A percentile compares a stretch with the other conserved stretches of the same genome.
Conservation (phyloP, 2,797 vertebrate genomes). For the Gymnothorax reevesii region DNA sequence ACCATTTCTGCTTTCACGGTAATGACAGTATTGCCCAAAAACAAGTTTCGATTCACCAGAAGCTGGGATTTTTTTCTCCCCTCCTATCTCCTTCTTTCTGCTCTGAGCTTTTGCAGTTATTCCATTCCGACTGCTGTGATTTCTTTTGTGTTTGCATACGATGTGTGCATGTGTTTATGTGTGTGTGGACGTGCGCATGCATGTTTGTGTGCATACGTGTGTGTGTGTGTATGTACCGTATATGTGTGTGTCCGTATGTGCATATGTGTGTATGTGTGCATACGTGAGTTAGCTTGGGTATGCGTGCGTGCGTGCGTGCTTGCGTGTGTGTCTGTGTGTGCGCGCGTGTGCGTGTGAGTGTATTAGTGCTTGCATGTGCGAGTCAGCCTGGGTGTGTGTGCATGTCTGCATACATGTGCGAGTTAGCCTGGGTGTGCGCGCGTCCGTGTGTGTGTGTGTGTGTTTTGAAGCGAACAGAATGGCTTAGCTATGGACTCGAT, state of each 20-base stretch:
- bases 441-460: background rate
- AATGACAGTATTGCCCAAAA: background rate
- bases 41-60: background rate
- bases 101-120: background rate
- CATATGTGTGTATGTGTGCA: conserved; percentile 19
- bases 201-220: too few species aligned
- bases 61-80: background rate
- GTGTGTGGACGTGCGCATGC: conserved; percentile 39
- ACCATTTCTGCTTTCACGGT: background rate
- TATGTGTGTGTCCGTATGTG: background rate
- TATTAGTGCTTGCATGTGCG: background rate
- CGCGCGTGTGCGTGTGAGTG: too few species aligned
- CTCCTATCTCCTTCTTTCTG: background rate
- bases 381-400: background rate
- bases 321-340: too few species aligned
- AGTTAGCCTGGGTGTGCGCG: too few species aligned
- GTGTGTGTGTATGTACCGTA: conserved; percentile 11
- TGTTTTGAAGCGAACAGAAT: background rate
- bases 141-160: background rate
- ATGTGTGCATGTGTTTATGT: conserved; percentile 10
- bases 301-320: background rate
- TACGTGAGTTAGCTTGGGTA: conserved; percentile 1
- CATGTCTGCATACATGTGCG: conserved; percentile 40
- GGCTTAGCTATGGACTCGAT: background rate
- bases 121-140: background rate